Evolutionary conservation across 23 tunicate species (phyloP).

Genomic region (Styela plicata): DNA sequence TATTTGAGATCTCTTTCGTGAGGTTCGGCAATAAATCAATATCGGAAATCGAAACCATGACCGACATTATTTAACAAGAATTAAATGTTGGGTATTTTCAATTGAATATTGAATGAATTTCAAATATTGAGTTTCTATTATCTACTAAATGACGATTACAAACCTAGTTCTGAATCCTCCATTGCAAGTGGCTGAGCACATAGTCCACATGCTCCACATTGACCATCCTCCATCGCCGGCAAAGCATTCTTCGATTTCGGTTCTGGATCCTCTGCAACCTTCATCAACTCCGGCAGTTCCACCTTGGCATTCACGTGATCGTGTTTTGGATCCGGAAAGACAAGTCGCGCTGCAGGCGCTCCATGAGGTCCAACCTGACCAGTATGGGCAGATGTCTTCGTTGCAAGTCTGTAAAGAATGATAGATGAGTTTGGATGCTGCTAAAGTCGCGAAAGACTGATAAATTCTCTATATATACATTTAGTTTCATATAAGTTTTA

Average conservation of each 20-base stretch:
- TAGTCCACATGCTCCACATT: conserved; percentile 53
- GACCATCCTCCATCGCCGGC: conserved; percentile 52
- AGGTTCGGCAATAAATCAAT: not conserved
- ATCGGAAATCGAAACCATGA: not conserved
- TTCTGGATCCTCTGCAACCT: conserved; percentile 54
- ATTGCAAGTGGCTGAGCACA: conserved; percentile 76
- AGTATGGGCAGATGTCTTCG: conserved; percentile 63
- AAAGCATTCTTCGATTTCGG: conserved; percentile 43
- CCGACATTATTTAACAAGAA: not conserved
- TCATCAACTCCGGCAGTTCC: conserved; percentile 40
- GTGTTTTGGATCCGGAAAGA: conserved; percentile 41
- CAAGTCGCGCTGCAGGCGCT: conserved; percentile 83
- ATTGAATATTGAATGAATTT: not conserved
- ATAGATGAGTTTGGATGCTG: not conserved
- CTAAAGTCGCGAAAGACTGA: not conserved
- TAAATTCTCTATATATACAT: too few species aligned
- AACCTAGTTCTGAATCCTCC: conserved; percentile 64
- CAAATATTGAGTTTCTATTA: not conserved
- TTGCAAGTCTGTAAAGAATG: conserved; percentile 47
- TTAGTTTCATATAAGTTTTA: too few species aligned
- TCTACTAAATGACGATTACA: too few species aligned
- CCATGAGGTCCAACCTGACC: conserved; percentile 92
- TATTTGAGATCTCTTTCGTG: too few species aligned
- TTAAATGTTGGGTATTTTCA: too few species aligned
- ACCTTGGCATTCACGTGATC: conserved; percentile 64